A percentile compares a stretch with the other conserved stretches of the same genome.
Conservation (phyloP, 2,113 vertebrate species). For the Pseudopipra pipra region DNA sequence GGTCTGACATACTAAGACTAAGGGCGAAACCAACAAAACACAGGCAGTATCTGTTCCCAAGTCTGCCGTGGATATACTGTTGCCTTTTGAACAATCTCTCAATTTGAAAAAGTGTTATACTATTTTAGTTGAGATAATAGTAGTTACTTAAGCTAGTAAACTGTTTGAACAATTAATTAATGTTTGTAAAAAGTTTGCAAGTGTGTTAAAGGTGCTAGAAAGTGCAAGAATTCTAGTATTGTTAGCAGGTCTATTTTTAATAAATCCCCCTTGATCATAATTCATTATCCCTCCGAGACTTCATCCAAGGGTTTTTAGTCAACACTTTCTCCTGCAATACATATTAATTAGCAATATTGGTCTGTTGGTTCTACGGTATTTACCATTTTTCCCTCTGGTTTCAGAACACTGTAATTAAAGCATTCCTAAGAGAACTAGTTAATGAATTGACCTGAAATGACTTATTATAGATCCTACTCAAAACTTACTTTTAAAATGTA, state of each 20-base stretch:
- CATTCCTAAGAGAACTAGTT: constrained; percentile 64
- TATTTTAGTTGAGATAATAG: background rate
- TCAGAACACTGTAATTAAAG: constrained; percentile 59
- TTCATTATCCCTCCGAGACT: constrained; percentile 57
- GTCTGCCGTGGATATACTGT: background rate
- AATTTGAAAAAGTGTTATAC: background rate
- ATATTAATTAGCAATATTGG: constrained; percentile 66
- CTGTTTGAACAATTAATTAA: constrained; percentile 1
- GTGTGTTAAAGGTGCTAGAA: background rate
- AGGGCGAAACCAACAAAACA: background rate
- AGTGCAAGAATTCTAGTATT: constrained; percentile 10
- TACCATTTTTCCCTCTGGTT: constrained; percentile 41
- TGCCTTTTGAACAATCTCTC: background rate
- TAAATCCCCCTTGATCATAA: constrained; percentile 59
- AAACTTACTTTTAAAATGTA: constrained; percentile 42
- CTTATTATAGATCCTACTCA: constrained; percentile 23
- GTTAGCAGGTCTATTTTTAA: constrained; percentile 58
- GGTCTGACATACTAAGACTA: background rate
- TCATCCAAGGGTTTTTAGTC: constrained; percentile 58
- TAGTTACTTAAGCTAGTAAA: background rate
- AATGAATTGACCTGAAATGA: constrained; percentile 68
- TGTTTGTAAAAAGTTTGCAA: background rate
- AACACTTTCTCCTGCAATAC: constrained; percentile 54
- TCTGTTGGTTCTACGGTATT: constrained; percentile 53
- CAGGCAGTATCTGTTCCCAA: background rate